Conservation (phyloP, 2,888 invertebrate species). For the Salpingus planirostris region DNA sequence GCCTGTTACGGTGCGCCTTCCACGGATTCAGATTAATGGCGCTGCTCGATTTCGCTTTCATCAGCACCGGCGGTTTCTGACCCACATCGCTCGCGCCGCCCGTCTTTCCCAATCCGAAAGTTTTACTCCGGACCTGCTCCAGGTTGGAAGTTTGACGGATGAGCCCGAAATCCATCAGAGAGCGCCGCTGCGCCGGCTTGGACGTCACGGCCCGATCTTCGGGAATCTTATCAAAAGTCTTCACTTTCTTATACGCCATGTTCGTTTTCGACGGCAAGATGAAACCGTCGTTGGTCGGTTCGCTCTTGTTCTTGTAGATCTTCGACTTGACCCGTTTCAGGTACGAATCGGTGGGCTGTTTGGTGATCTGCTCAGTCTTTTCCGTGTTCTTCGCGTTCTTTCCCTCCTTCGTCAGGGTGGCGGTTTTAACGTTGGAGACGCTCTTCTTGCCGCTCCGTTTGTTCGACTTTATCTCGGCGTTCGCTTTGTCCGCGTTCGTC, state of each 20-base stretch:
- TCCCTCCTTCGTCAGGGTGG: conserved; percentile 12
- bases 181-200: conserved; percentile 20
- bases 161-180: conserved; percentile 32
- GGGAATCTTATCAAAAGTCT: conserved; percentile 22
- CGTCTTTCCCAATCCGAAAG: conserved; percentile 27
- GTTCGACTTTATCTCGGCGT: conserved; percentile 9
- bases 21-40: conserved; percentile 39
- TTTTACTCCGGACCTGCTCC: conserved; percentile 33
- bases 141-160: conserved; percentile 40
- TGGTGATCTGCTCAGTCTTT: conserved; percentile 11
- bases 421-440: conserved; percentile 5
- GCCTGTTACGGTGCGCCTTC: conserved; percentile 33
- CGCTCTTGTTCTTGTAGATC: conserved; percentile 35
- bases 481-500: conserved; percentile 9
- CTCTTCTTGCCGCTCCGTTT: conserved; percentile 7
- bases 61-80: conserved; percentile 31
- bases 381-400: conserved; percentile 16
- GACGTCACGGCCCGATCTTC: conserved; percentile 19
- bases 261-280: conserved; percentile 29
- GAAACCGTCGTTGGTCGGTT: conserved; percentile 30
- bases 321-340: conserved; percentile 39
- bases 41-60: conserved; percentile 41
- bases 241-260: conserved; percentile 27
- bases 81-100: conserved; percentile 8
- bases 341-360: conserved; percentile 26